Conservation (phyloP, 2,888 invertebrate species). For the Polyploca ridens region DNA sequence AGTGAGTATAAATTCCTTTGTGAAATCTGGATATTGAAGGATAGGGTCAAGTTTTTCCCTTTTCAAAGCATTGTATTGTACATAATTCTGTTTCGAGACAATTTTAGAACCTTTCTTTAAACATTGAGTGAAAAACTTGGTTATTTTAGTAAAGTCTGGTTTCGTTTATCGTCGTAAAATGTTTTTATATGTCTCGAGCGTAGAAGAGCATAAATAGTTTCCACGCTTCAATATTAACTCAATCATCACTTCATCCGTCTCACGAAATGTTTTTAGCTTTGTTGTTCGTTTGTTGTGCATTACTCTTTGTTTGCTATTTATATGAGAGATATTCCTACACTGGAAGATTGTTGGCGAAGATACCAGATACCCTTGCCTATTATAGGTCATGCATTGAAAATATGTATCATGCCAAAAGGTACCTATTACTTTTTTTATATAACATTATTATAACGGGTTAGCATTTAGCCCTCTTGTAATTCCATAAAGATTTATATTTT, state of each 20-base stretch:
- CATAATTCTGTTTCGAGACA: no score
- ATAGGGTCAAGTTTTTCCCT: no score
- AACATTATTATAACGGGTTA: no score
- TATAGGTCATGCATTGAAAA: slow-evolving; percentile 18
- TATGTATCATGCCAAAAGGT: slow-evolving; percentile 17
- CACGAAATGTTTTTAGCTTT: not conserved
- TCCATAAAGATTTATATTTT: no score
- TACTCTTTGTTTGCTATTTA: slow-evolving; percentile 1
- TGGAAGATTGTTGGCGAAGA: slow-evolving; percentile 18
- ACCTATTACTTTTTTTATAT: not conserved
- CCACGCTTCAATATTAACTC: not conserved
- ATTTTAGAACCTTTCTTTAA: no score
- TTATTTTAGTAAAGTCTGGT: no score
- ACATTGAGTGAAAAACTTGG: no score
- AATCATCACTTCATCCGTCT: not conserved
- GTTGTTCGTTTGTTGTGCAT: not conserved
- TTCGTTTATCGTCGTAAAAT: no score
- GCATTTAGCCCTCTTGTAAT: no score
- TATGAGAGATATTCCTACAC: slow-evolving; percentile 15
- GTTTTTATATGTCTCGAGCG: not conserved
- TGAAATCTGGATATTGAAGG: no score
- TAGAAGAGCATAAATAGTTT: not conserved
- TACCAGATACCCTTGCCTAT: slow-evolving; percentile 20
- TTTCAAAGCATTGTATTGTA: no score
- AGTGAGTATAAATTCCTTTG: no score